Base-by-base conservation (phyloP, 2,888 invertebrate genomes). In the Stenoptilia bipunctidactyla region DNA sequence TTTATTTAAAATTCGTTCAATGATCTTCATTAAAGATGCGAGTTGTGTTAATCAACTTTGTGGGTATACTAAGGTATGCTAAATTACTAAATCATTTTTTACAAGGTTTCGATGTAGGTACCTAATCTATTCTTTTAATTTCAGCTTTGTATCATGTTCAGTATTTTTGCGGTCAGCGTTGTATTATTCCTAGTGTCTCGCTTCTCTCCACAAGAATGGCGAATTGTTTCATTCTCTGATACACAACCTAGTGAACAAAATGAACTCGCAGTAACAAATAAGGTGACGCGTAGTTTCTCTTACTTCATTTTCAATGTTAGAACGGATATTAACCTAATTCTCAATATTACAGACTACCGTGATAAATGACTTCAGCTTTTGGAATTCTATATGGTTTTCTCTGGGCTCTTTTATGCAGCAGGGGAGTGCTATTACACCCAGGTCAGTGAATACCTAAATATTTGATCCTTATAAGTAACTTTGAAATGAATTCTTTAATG, bases 351-450 rank as follows among this genome's bases (percentile, higher is more conserved):
- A 87, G 65, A 80, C 86, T n/a, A 88, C 90, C 34, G 89, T 93
- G 61, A 89, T 92, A 41, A 97, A 97, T 66, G 95, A 96, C 69
- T 98, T 98, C 75, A 95, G 94, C 61, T 92, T 98, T 63, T 89
- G 95, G 76, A 98, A 98, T 84, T 96, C 96, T 43, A 89, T 99
- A 51, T 99, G 99, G 98, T 99, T 98, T 80, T 91, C 98, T 0
- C 83, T 99, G 56, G 97, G 97, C 15, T 97, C 98, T 37, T 93
- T 99, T 71, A 97, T 99, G 96, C 98, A 98, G 74, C 98, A 99
- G 76, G 98, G 98, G 42, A 96, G 96, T 65, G 97, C 98, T 74
- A 92, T 97, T 56, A 93, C 96, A 45, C 98, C 98, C 33, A 91
- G 96, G 91, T 96, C 85, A 77, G 77, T 66, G 41, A 48, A 59